Evolutionary conservation across 2,888 invertebrate genomes (phyloP).

Genomic region (Lycocerus yunnanus): DNA sequence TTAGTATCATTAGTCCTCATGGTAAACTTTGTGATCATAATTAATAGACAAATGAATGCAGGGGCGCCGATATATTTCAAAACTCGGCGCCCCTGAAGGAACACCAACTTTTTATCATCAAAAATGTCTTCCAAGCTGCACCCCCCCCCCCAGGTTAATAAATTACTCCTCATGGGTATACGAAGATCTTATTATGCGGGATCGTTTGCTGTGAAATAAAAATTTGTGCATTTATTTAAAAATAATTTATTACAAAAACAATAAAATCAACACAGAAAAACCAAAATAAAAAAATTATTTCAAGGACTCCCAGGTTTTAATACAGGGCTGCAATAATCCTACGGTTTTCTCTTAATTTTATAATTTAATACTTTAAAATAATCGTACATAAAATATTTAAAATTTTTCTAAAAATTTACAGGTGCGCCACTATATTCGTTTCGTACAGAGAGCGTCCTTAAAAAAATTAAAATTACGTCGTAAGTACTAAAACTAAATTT

Average conservation of each 20-base stretch:
- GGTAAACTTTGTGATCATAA: too few relatives aligned
- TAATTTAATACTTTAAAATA: background rate
- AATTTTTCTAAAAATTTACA: background rate
- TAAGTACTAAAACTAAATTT: background rate
- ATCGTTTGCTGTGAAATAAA: too few relatives aligned
- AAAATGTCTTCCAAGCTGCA: too few relatives aligned
- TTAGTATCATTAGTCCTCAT: too few relatives aligned
- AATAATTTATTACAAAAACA: background rate
- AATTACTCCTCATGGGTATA: too few relatives aligned
- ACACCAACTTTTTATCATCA: too few relatives aligned
- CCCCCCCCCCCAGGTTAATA: too few relatives aligned
- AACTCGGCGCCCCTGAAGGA: too few relatives aligned
- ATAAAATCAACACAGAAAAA: background rate
- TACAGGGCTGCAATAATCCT: background rate
- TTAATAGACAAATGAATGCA: too few relatives aligned
- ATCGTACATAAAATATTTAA: background rate
- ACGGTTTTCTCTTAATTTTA: background rate
- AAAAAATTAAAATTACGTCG: background rate
- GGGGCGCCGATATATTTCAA: too few relatives aligned
- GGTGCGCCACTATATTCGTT: too few relatives aligned
- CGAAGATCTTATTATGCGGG: too few relatives aligned
- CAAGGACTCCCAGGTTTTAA: background rate
- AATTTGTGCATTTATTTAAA: background rate
- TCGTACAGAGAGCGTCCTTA: background rate
- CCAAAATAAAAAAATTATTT: background rate